These are phyloP conservation scores for Notolabrus celidotus DNA, from an alignment of 2,797 vertebrate species.

Conservation along the genomic window DNA sequence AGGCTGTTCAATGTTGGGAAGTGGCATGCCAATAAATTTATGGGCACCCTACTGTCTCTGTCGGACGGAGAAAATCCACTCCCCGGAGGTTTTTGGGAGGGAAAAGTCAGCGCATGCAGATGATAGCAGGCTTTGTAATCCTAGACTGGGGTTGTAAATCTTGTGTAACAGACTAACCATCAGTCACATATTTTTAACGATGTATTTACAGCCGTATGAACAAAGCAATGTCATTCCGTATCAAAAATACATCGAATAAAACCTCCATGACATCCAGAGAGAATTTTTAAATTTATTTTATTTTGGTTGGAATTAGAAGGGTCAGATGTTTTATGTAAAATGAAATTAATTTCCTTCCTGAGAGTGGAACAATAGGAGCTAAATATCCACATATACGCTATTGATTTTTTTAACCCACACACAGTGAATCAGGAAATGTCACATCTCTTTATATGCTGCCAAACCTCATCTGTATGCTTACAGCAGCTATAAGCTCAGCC, in stretches of 20 bases:
- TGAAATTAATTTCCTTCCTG: not conserved
- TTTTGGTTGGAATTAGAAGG: accelerated
- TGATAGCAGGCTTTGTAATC: slow-evolving; percentile 22
- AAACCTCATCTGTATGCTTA: slow-evolving; percentile 16
- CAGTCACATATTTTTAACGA: slow-evolving; percentile 17
- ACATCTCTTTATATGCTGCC: slow-evolving; percentile 9
- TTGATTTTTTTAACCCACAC: slow-evolving; percentile 9
- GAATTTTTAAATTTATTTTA: not conserved
- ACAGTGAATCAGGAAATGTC: slow-evolving; percentile 37
- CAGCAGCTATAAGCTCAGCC: not conserved
- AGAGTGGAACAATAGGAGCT: slow-evolving; percentile 7
- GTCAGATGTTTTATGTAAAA: not conserved
- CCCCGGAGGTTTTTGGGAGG: not conserved
- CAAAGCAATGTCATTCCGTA: slow-evolving; percentile 4
- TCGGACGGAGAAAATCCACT: slow-evolving; percentile 30
- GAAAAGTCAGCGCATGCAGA: not conserved
- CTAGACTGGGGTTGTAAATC: slow-evolving; percentile 1
- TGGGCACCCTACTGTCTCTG: slow-evolving; percentile 61
- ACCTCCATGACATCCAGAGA: no score
- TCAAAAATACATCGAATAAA: not conserved
- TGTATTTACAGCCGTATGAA: slow-evolving; percentile 19
- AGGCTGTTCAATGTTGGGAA: slow-evolving; percentile 87
- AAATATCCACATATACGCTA: slow-evolving; percentile 1
- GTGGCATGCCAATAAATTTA: slow-evolving; percentile 76
- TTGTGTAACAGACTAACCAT: slow-evolving; percentile 11